A percentile compares a stretch with the other conserved stretches of the same genome.
Conservation (phyloP, 92 coral and sea anemone genomes). For the Pocillopora meandrina region DNA sequence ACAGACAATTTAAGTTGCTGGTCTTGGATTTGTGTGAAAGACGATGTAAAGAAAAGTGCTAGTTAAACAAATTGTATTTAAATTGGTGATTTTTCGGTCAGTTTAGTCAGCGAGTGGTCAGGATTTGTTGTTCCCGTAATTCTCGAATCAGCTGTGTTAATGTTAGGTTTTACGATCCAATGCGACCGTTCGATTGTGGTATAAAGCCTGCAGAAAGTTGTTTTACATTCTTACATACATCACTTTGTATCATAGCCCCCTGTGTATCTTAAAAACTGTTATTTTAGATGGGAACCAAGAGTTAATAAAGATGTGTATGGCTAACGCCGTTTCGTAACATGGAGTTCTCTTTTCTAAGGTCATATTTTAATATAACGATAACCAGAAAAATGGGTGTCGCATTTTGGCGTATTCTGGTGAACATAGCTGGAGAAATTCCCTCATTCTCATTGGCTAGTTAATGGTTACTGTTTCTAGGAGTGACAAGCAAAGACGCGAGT, state of each 20-base stretch:
- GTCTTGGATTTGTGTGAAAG: neutral
- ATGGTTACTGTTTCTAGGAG: too few relatives aligned
- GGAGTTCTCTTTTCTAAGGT: neutral
- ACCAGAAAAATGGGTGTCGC: too few relatives aligned
- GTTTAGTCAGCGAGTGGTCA: slow-evolving; percentile 34
- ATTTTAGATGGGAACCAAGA: slow-evolving; percentile 48
- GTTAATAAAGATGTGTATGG: slow-evolving; percentile 48
- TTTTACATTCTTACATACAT: slow-evolving; percentile 41
- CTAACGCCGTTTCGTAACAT: slow-evolving; percentile 32
- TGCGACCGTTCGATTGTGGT: slow-evolving; percentile 31
- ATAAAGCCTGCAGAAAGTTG: neutral
- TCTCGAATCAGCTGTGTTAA: slow-evolving; percentile 21
- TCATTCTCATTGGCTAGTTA: too few relatives aligned
- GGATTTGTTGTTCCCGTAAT: slow-evolving; percentile 23
- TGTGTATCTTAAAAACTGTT: slow-evolving; percentile 21
- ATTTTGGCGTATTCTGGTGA: too few relatives aligned
- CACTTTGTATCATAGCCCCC: slow-evolving; percentile 45
- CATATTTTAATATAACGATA: too few relatives aligned
- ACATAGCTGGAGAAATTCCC: too few relatives aligned
- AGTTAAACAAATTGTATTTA: slow-evolving; percentile 28
- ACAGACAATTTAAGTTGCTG: neutral
- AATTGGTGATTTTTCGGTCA: slow-evolving; percentile 29
- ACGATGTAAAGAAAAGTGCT: slow-evolving; percentile 9
- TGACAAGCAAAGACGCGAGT: too few relatives aligned
- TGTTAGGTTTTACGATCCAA: slow-evolving; percentile 26